A percentile compares a stretch with the other conserved stretches of the same genome.
Evolutionary conservation across 2,797 vertebrate species (phyloP).

Genomic region (Acipenser ruthenus): DNA sequence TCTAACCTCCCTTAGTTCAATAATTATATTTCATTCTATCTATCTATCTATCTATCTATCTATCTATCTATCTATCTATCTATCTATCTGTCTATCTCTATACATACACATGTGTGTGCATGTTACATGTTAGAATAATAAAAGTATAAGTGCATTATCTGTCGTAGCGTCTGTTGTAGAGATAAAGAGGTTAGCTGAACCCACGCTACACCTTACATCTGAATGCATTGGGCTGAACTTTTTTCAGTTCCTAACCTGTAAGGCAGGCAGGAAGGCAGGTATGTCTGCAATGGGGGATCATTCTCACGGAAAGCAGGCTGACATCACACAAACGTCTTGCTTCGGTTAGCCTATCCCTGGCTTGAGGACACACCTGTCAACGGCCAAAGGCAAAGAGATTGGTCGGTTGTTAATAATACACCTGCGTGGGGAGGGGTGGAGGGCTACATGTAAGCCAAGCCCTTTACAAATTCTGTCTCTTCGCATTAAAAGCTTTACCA

Average conservation of each 20-base stretch:
- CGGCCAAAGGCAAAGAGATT: conserved; percentile 47
- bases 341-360: conserved; percentile 47
- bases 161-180: neutral
- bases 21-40: neutral
- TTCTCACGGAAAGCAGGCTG: conserved; percentile 26
- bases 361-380: conserved; percentile 67
- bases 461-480: conserved; percentile 79
- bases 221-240: neutral
- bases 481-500: conserved; percentile 72
- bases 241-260: conserved; percentile 7
- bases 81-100: too few species aligned
- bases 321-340: conserved; percentile 31
- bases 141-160: conserved; percentile 12
- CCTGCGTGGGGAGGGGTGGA: conserved; percentile 65
- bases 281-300: conserved; percentile 28
- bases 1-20: neutral
- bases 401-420: conserved; percentile 53
- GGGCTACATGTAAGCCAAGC: conserved; percentile 77
- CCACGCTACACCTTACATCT: neutral
- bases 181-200: neutral
- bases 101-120: conserved; percentile 6
- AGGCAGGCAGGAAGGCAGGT: conserved; percentile 11
- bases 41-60: too few species aligned
- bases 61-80: too few species aligned
- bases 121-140: conserved; percentile 1